Evolutionary conservation across 2,797 vertebrate species (phyloP).

Genomic region (Xenopus petersii): DNA sequence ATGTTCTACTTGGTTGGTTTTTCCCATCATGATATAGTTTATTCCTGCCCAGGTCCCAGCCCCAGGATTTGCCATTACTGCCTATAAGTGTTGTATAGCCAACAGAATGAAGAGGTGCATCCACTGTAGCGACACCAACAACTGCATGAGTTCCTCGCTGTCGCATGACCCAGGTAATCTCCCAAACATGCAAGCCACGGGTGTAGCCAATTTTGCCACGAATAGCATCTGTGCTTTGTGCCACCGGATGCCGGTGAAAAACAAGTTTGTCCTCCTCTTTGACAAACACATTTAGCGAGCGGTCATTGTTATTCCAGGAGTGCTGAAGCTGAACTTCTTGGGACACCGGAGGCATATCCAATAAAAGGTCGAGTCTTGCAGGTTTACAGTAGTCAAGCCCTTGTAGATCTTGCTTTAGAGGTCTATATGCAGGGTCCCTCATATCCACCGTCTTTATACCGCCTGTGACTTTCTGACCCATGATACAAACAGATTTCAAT

Average conservation of each 20-base stretch:
- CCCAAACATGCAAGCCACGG: slow-evolving; percentile 93
- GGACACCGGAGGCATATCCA: slow-evolving; percentile 88
- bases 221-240: slow-evolving; percentile 96
- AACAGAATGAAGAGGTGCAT: slow-evolving; percentile 90
- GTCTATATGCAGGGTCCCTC: slow-evolving; percentile 88
- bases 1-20: slow-evolving; percentile 90
- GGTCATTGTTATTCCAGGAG: slow-evolving; percentile 95
- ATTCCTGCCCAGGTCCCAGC: slow-evolving; percentile 96
- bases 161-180: slow-evolving; percentile 96
- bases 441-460: slow-evolving; percentile 98
- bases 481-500: slow-evolving; percentile 55
- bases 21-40: slow-evolving; percentile 94
- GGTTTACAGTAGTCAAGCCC: slow-evolving; percentile 90
- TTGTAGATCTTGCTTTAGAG: slow-evolving; percentile 88
- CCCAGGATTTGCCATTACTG: slow-evolving; percentile 94
- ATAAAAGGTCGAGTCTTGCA: slow-evolving; percentile 86
- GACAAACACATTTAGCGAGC: slow-evolving; percentile 95
- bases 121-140: slow-evolving; percentile 87
- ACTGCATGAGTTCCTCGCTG: slow-evolving; percentile 94
- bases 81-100: slow-evolving; percentile 94
- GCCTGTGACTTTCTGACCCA: slow-evolving; percentile 98
- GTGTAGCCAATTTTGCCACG: slow-evolving; percentile 92
- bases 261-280: slow-evolving; percentile 96
- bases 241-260: slow-evolving; percentile 96
- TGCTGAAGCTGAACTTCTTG: slow-evolving; percentile 82